Conservation (phyloP, 2,888 invertebrate species). For the Eugnorisma glareosa region DNA sequence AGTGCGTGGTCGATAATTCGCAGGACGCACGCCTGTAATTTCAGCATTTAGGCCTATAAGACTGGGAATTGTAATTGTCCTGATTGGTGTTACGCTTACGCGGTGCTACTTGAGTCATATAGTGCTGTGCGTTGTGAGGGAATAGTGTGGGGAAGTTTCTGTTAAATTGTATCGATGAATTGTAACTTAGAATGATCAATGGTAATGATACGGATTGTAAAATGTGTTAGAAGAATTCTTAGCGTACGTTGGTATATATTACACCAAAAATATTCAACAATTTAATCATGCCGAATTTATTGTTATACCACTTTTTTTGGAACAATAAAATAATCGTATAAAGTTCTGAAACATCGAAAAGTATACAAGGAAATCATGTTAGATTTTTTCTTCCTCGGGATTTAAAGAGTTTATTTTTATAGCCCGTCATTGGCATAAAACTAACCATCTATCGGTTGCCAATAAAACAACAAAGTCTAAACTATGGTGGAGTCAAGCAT, state of each 20-base stretch:
- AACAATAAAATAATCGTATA: not conserved
- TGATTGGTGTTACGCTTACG: constrained; percentile 64
- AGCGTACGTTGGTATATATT: not conserved
- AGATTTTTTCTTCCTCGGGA: constrained; percentile 4
- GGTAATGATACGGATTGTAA: too few species aligned
- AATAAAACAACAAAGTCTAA: constrained; percentile 65
- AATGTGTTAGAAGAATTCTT: not conserved
- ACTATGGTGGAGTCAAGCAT: constrained; percentile 61
- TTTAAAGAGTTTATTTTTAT: constrained; percentile 57
- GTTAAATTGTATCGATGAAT: constrained; percentile 24
- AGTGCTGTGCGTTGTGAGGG: constrained; percentile 3
- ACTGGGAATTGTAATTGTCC: constrained; percentile 76
- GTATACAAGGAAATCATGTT: constrained; percentile 28
- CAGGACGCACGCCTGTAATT: constrained; percentile 78
- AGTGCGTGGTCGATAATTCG: constrained; percentile 86
- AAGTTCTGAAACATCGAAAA: constrained; percentile 4
- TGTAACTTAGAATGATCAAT: too few species aligned
- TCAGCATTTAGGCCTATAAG: constrained; percentile 83
- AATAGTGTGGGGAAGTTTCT: constrained; percentile 3
- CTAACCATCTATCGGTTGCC: constrained; percentile 48
- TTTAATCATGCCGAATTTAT: constrained; percentile 20
- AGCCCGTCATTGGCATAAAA: constrained; percentile 53
- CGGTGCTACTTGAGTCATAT: constrained; percentile 55
- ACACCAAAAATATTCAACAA: not conserved
- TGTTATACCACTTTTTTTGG: not conserved